Base-by-base conservation (phyloP, 1,140 invertebrate species). In the Drosophila subpulchrella region DNA sequence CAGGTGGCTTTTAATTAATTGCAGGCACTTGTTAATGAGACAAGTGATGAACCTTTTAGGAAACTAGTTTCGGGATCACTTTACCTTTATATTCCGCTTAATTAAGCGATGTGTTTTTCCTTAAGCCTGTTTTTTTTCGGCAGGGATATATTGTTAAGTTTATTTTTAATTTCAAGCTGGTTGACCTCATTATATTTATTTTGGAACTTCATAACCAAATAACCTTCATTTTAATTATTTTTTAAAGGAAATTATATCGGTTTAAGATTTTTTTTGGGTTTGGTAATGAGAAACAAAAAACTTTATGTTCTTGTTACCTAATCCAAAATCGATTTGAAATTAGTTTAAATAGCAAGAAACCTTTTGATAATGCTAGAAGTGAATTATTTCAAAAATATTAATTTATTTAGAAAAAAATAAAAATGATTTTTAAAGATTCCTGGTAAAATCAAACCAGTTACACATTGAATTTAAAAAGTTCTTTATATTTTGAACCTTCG, bases 1-100 rank as follows among this genome's bases (percentile, higher is more conserved):
- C 61, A 65, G 61, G 61, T 65, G 61, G 30, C 32, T 61, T 61
- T 41, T 46, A 44, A 63, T 67, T 63, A 63, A 50, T 50, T 41
- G 20, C 57, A 41, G 27, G 59, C 42, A 48, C 44, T 67, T 67
- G 58, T 50, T 67, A 67, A 67, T 67, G 46, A 67, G 65, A 65
- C 65, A 67, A 67, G 65, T 67, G 65, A 67, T 67, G 65, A 67
- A 51, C 46, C 63, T 63, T 67, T 67, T 67, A 67, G 11, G 63
- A 67, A 67, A 67, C 63, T 67, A 62, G 61, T 65, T 65, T 65
- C 15, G n/a, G 11, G 32, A 17, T 30, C 17, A 11, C 10, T 12
- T 41, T 32, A 27, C n/a, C 32, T 34, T 5, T 34, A 50, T 46
- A 42, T 42, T 63, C 24, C 41, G 38, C 27, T 44, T 61, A 61